Evolutionary conservation across 2,888 invertebrate genomes (phyloP), one percentile per base, ranked within the genome.

Genomic region (Cistogaster globosa): DNA sequence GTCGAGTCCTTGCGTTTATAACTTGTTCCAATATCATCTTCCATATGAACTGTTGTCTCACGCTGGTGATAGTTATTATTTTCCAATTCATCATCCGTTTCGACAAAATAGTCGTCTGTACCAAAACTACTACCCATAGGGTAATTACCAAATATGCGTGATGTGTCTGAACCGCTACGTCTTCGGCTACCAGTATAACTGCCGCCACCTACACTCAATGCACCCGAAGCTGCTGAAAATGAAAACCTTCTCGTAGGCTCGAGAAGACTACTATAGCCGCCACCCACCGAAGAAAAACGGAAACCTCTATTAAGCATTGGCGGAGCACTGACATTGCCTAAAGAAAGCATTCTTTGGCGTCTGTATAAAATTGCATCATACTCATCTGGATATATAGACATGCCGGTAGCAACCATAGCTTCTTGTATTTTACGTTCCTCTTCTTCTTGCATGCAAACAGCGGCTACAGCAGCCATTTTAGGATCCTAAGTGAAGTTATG

Each of bases 391-490:
- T 92, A 92, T 83, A 93, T 92, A 84, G 94, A 93, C 90, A 93
- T 93, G 65, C 93, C 93, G n/a, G 93, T 94, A 87, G 95, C 96
- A 88, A 96, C 96, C 87, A 96, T 92, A 38, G 96, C 96, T 75
- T 96, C 95, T 67, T 95, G 96, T 57, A 96, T 93, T 88, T 96
- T 96, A 11, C 96, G 94, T 90, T 96, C 96, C 90, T 96, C 96
- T 90, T 95, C 95, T 68, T 94, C 94, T 88, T 95, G 94, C 92
- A 96, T 96, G 76, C 96, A 96, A 2, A 96, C 96, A 86, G 96
- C 96, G 0, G 96, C 96, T 68, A 96, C 94, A 67, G 96, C 96
- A 32, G 96, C 96, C 91, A 97, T 93, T 91, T 96, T 96, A 48
- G 97, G 97, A 92, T 97, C 96, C 91, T 85, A 93, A 4, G n/a